Conservation (phyloP, 2,113 vertebrate genomes). For the Oreochromis niloticus region DNA sequence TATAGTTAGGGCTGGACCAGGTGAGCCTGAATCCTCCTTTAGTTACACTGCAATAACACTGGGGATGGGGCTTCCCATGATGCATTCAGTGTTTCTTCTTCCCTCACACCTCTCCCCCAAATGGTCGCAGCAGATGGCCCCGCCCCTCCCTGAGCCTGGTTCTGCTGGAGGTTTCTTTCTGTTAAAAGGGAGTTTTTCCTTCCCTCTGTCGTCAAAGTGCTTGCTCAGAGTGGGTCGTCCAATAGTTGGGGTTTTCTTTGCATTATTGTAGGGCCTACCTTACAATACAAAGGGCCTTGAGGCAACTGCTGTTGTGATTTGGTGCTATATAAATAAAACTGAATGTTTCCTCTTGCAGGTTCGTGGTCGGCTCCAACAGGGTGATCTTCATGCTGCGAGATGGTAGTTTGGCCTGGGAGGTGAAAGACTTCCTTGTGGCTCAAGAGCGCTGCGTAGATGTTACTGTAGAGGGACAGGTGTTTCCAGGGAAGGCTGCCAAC, state of each 20-base stretch:
- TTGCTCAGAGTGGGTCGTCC: background rate
- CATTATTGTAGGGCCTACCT: background rate
- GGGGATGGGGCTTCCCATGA: background rate
- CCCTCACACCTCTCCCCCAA: background rate
- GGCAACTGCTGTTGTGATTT: background rate
- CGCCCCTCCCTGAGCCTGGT: background rate
- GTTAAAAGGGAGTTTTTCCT: background rate
- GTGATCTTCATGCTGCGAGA: slow-evolving; percentile 97
- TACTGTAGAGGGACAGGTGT: slow-evolving; percentile 95
- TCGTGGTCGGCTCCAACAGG: slow-evolving; percentile 94
- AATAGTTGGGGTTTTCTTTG: background rate
- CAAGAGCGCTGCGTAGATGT: slow-evolving; percentile 91
- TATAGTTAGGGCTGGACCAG: too few species aligned
- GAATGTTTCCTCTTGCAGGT: slow-evolving; percentile 66
- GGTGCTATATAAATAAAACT: background rate
- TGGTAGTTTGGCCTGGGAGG: slow-evolving; percentile 91
- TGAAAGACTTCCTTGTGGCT: slow-evolving; percentile 88
- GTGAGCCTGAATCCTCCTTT: too few species aligned
- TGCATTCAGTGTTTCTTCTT: background rate
- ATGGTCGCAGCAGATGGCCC: fast-evolving
- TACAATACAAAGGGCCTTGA: background rate
- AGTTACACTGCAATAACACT: too few species aligned
- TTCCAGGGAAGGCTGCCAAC: slow-evolving; percentile 82
- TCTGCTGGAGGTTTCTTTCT: background rate
- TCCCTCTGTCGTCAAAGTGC: background rate